Conservation (phyloP, 2,113 vertebrate genomes). For the Vulpes ferrilata region DNA sequence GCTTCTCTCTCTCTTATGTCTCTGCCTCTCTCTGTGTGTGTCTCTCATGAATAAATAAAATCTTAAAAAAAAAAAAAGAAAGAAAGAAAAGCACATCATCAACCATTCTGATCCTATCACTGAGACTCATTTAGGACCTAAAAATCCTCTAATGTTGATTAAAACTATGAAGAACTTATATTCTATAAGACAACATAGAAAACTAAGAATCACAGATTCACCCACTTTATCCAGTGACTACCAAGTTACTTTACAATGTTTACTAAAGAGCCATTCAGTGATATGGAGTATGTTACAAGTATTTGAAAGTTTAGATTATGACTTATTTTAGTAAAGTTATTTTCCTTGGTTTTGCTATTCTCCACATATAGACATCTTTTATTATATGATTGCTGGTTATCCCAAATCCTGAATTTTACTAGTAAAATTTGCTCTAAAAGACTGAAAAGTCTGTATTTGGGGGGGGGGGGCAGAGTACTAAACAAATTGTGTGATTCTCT, state of each 20-base stretch:
- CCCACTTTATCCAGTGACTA: background rate
- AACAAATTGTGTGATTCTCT: background rate
- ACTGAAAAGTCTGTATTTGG: background rate
- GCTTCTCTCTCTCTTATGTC: too few relatives aligned
- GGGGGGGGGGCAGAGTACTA: background rate
- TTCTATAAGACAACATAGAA: background rate
- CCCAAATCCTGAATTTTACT: slow-evolving; percentile 7
- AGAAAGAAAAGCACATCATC: background rate
- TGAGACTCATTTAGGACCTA: background rate
- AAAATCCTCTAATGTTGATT: background rate
- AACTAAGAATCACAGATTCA: slow-evolving; percentile 17
- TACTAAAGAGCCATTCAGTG: background rate
- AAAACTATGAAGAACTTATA: slow-evolving; percentile 34
- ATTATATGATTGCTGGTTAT: background rate
- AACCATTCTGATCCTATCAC: background rate
- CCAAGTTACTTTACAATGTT: background rate
- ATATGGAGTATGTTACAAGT: background rate
- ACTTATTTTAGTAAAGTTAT: slow-evolving; percentile 24
- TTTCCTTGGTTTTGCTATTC: background rate
- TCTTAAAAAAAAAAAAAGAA: too few relatives aligned
- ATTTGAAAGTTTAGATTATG: background rate
- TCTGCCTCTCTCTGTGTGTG: too few relatives aligned
- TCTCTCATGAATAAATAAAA: too few relatives aligned
- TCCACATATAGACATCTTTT: background rate
- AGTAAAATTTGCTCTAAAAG: background rate